Evolutionary conservation across 2,888 invertebrate genomes (phyloP), one percentile per base, ranked within the genome.

Genomic region (Rhingia campestris): DNA sequence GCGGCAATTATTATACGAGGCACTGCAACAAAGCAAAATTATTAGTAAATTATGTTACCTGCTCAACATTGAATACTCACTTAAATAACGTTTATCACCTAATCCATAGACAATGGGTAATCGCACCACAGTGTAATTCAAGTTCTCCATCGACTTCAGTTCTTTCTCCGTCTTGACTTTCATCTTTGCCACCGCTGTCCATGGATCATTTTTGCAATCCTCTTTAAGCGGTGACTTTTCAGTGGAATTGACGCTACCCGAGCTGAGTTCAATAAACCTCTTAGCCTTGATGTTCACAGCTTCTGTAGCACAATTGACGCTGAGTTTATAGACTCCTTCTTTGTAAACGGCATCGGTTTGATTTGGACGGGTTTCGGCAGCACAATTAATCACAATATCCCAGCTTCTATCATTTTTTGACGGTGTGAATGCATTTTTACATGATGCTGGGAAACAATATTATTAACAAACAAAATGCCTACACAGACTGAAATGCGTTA

Each of bases 281-380:
- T 94, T 93, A 3, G 95, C 95, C 66, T 94, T 93, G 66, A 94
- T 92, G 86, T 93, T 93, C 4, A 94, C 95, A 35, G 97, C 96
- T 90, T 95, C 94, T 85, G 93, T 93, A 9, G 97, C 97, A 91
- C 97, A 97, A 89, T 97, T 97, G 45, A 94, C 88, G 90, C 96
- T 96, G 43, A 98, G 92, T 87, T 96, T 96, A 79, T 94, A 93
- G 86, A 98, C 96, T 10, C 98, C 98, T 91, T 98, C 98, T 87
- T 95, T 94, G 91, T 98, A 98, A 22, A 98, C 96, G 3, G 96
- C 95, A 90, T 97, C 97, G 9, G 95, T 95, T 92, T 97, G 97
- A 12, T 96, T 96, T 72, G 94, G 94, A 90, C 97, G 95, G 4
- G 97, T 98, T 92, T 98, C 98, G 2, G 96, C 97, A 0, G 98